phyloP scores from a whole-genome alignment of 2,888 invertebrate species.

The Drosophila hamatofila region DNA sequence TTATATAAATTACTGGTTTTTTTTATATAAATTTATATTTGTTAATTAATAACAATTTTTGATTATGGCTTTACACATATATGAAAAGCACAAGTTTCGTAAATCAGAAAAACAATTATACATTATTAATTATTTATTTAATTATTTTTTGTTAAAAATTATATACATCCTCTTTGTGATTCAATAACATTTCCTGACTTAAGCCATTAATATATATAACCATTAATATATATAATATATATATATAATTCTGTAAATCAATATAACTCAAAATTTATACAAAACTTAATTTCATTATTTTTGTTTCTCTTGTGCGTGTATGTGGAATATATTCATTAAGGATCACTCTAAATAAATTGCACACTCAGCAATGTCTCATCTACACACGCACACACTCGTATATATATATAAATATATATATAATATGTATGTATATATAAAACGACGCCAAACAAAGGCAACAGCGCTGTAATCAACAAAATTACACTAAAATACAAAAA shows the following conservation, averaged over 20 bases:
- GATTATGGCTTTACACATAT: too few relatives aligned
- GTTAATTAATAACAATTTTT: too few relatives aligned
- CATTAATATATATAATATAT: too few relatives aligned
- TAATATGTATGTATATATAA: not conserved
- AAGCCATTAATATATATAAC: too few relatives aligned
- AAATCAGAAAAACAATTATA: too few relatives aligned
- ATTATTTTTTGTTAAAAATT: too few relatives aligned
- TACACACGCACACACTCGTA: conserved; percentile 11
- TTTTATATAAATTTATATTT: too few relatives aligned
- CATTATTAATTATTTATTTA: too few relatives aligned
- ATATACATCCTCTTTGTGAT: too few relatives aligned
- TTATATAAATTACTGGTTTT: too few relatives aligned
- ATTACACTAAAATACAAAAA: conserved; percentile 79
- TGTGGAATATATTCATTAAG: conserved; percentile 45
- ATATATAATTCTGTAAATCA: not conserved
- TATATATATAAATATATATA: not conserved
- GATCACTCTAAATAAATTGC: conserved; percentile 77
- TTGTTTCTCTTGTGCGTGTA: not conserved
- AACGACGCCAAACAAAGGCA: conserved; percentile 49
- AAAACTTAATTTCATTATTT: conserved; percentile 7
- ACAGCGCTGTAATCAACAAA: conserved; percentile 75
- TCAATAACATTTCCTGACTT: too few relatives aligned
- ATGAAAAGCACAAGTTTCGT: too few relatives aligned
- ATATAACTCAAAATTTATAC: conserved; percentile 1
- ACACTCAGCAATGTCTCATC: conserved; percentile 56